A percentile compares a stretch with the other conserved stretches of the same genome.
These are phyloP conservation scores for Zeus faber DNA, from an alignment of 2,113 vertebrate genomes.

Conservation along the genomic window DNA sequence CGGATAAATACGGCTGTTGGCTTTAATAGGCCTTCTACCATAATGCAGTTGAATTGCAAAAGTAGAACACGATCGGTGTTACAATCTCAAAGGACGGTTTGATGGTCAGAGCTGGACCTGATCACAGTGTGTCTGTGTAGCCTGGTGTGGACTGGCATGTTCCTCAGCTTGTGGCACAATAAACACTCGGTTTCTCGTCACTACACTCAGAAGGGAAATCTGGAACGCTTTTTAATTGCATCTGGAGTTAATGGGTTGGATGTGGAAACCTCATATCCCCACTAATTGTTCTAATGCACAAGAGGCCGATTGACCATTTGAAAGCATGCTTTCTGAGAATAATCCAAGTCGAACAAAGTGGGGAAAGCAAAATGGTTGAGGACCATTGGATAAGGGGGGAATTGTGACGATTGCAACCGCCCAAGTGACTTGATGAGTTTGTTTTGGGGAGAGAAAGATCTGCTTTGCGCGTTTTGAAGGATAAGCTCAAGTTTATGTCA, in stretches of 20 bases:
- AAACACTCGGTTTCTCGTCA: neutral
- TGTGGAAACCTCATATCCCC: conserved; percentile 62
- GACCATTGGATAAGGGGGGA: conserved; percentile 20
- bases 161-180: neutral
- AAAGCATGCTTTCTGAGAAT: conserved; percentile 41
- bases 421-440: conserved; percentile 15
- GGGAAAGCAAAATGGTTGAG: conserved; percentile 49
- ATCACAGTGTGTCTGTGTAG: too few species aligned
- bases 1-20: too few species aligned
- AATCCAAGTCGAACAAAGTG: conserved; percentile 61
- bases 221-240: conserved; percentile 64
- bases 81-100: too few species aligned
- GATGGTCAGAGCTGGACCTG: too few species aligned
- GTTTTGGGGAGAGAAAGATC: too few species aligned
- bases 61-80: too few species aligned
- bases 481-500: too few species aligned
- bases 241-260: conserved; percentile 58
- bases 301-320: conserved; percentile 65
- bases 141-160: too few species aligned
- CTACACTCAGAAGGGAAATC: conserved; percentile 30
- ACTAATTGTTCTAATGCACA: conserved; percentile 67
- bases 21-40: too few species aligned
- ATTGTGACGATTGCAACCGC: conserved; percentile 18
- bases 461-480: too few species aligned
- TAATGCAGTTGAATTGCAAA: too few species aligned